Base-by-base conservation (phyloP, 1,140 invertebrate genomes). In the honey bee (Apis mellifera) region DNA sequence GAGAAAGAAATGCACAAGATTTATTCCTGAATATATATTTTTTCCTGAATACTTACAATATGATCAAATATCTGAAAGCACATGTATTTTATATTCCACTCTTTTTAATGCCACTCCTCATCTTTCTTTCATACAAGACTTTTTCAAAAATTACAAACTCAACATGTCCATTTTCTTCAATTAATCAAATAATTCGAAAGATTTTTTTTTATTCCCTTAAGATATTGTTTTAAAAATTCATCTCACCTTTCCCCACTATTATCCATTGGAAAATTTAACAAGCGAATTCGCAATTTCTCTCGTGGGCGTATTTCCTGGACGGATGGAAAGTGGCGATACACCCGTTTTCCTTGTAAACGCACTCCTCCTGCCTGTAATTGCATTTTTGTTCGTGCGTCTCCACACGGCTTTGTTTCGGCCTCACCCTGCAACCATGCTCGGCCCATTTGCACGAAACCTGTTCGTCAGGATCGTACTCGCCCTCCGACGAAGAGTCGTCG, bases 311-410 rank as follows among this genome's bases (percentile, higher is more conserved):
- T 86, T 54, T 89, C 42, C 73, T 84, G 0, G 79, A 42, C 13
- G 85, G 85, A 12, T 84, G 70, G n/a, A 91, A 72, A 23, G 78
- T 23, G 1, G 66, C 90, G 23, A 26, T 21, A 64, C 92, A 92
- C 21, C 91, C 90, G 62, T 88, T 50, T n/a, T 86, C 0, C 50
- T 78, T 83, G 68, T 82, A 92, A 19, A 26, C 13, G 68, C 91
- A 92, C 26, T 87, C 82, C 68, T 90, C 86, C 82, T 83, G 89
- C 11, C 80, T 89, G 77, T 92, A 91, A 82, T 92, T 91, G 68
- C 92, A 93, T 52, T 90, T 91, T 55, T 83, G 79, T 42, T 90
- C 90, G 59, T 92, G 92, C 48, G 13, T 74, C 32, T 83, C 74
- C 60, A 81, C 84, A 11, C 80, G 82, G 17, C 15, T 82, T 0